Conservation (phyloP, 2,888 invertebrate genomes). For the Torymus aiolomorphi region DNA sequence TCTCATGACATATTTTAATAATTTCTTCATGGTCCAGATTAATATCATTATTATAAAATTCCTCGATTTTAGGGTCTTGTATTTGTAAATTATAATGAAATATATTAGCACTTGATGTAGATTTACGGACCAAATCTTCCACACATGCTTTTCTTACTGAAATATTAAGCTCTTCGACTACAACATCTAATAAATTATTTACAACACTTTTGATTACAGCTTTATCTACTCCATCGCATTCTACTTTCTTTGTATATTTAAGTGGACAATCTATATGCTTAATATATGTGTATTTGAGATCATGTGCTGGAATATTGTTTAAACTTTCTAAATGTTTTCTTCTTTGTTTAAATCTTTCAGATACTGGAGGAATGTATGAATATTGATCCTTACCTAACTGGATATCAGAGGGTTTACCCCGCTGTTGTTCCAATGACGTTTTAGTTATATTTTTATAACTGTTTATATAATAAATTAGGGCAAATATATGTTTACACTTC, state of each 20-base stretch:
- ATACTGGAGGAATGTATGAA: not conserved
- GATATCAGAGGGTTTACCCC: slow-evolving; percentile 14
- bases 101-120: too few species aligned
- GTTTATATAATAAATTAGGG: slow-evolving; percentile 20
- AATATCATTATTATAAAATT: not conserved
- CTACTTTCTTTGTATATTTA: not conserved
- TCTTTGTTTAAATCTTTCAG: not conserved
- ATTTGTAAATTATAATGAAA: not conserved
- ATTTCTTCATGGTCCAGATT: not conserved
- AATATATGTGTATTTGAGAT: not conserved
- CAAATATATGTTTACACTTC: slow-evolving; percentile 33
- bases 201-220: not conserved
- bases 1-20: not conserved
- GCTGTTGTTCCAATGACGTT: slow-evolving; percentile 13
- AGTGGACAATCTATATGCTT: not conserved
- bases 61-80: too few species aligned
- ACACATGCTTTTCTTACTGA: not conserved
- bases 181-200: not conserved
- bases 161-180: not conserved
- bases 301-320: not conserved
- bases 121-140: not conserved
- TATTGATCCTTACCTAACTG: slow-evolving; percentile 14
- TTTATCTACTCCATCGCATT: not conserved
- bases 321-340: not conserved
- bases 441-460: slow-evolving; percentile 7